A percentile compares a stretch with the other conserved stretches of the same genome.
Conservation (phyloP, 2,797 vertebrate genomes). For the Ciconia nigra region DNA sequence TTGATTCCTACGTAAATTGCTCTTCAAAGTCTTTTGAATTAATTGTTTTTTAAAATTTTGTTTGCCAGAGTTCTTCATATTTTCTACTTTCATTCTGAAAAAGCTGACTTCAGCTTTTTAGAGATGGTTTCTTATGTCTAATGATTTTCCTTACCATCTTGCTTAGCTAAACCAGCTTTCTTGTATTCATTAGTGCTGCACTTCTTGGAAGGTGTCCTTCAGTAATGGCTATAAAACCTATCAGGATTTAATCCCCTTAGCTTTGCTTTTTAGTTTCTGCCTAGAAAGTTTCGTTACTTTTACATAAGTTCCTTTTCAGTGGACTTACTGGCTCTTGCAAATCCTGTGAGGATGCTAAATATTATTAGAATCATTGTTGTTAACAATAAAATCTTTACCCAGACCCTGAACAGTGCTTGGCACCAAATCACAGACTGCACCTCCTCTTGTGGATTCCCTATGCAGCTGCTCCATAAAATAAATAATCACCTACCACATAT, state of each 20-base stretch:
- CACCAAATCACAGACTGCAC: background rate
- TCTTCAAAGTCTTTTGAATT: background rate
- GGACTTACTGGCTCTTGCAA: background rate
- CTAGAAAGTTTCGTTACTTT: background rate
- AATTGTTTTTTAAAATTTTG: background rate
- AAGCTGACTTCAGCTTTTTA: background rate
- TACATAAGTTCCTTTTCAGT: background rate
- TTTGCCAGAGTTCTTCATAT: background rate
- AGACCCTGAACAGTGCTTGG: background rate
- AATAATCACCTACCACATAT: background rate
- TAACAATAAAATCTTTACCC: background rate
- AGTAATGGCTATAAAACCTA: background rate
- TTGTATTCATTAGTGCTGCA: background rate
- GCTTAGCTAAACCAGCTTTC: background rate
- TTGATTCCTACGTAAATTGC: background rate
- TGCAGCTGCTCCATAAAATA: background rate
- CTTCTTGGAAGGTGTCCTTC: background rate
- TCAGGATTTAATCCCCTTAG: background rate
- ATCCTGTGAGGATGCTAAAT: background rate
- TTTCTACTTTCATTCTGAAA: background rate
- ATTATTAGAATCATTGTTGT: background rate
- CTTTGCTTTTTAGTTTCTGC: background rate
- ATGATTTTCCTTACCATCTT: background rate
- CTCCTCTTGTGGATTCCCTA: background rate
- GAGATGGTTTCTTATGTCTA: background rate